A percentile compares a stretch with the other conserved stretches of the same genome.
Conservation (phyloP, 2,113 vertebrate species). For the Corvus cornix region DNA sequence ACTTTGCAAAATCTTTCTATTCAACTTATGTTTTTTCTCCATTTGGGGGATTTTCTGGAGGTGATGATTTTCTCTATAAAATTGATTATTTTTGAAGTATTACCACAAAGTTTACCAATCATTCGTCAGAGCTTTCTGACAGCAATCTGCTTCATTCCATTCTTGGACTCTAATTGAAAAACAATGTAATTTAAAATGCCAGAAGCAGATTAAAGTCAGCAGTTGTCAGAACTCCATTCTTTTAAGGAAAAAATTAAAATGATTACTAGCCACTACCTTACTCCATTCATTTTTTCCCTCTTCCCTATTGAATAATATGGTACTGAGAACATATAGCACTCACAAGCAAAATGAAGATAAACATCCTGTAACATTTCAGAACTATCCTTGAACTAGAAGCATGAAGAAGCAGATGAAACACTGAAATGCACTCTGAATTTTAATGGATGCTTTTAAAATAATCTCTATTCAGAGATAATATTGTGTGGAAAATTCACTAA, state of each 20-base stretch:
- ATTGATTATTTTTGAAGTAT: not conserved
- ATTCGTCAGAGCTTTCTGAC: not conserved
- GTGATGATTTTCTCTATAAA: not conserved
- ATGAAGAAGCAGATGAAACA: not conserved
- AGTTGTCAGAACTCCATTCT: not conserved
- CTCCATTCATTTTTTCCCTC: not conserved
- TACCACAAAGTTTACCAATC: not conserved
- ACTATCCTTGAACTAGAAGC: not conserved
- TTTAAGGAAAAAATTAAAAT: not conserved
- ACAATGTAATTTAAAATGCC: not conserved
- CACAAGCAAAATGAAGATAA: not conserved
- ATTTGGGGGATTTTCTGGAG: not conserved
- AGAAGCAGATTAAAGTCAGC: not conserved
- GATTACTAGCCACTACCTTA: not conserved
- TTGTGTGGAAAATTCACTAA: not conserved
- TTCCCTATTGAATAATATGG: not conserved
- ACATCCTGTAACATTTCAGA: not conserved
- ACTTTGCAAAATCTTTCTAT: not conserved
- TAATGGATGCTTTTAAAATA: not conserved
- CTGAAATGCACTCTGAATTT: not conserved
- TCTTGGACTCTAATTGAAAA: not conserved
- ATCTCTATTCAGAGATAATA: not conserved
- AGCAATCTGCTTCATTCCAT: not conserved
- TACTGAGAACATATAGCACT: not conserved
- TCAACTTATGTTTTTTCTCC: not conserved